Percentiles rank a stretch among this genome's conserved stretches.
These are phyloP conservation scores for Grapholita molesta DNA, from an alignment of 1,140 invertebrate species.

Conservation along the genomic window DNA sequence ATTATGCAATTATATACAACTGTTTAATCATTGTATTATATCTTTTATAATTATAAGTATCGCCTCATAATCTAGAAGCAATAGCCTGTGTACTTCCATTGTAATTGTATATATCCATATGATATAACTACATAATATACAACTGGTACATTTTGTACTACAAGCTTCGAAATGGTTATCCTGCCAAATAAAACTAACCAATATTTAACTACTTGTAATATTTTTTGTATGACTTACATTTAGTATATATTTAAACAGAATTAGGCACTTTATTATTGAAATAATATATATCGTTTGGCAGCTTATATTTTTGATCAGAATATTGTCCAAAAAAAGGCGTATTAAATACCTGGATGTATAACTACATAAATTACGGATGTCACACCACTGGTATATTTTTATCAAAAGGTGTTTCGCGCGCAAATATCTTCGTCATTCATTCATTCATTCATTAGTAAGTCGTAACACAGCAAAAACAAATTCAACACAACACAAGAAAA, in stretches of 20 bases:
- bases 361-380: too few species aligned
- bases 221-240: neutral
- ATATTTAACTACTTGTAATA: constrained; percentile 3
- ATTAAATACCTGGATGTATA: too few species aligned
- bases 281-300: neutral
- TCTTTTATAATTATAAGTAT: constrained; percentile 8
- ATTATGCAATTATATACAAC: constrained; percentile 6
- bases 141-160: constrained; percentile 10
- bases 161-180: constrained; percentile 10
- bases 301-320: neutral
- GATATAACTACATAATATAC: constrained; percentile 7
- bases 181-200: constrained; percentile 15
- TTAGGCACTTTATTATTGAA: neutral
- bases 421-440: too few species aligned
- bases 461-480: too few species aligned
- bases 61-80: constrained; percentile 15
- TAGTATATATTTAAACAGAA: neutral
- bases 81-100: constrained; percentile 10
- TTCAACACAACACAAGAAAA: too few species aligned
- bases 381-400: too few species aligned
- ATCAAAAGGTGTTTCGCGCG: too few species aligned
- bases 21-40: constrained; percentile 17
- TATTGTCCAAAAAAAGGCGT: too few species aligned
- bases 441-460: too few species aligned
- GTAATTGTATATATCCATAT: constrained; percentile 12